A percentile compares a stretch with the other conserved stretches of the same genome.
Conservation (phyloP, 2,797 vertebrate species). For the Anomalospiza imberbis region DNA sequence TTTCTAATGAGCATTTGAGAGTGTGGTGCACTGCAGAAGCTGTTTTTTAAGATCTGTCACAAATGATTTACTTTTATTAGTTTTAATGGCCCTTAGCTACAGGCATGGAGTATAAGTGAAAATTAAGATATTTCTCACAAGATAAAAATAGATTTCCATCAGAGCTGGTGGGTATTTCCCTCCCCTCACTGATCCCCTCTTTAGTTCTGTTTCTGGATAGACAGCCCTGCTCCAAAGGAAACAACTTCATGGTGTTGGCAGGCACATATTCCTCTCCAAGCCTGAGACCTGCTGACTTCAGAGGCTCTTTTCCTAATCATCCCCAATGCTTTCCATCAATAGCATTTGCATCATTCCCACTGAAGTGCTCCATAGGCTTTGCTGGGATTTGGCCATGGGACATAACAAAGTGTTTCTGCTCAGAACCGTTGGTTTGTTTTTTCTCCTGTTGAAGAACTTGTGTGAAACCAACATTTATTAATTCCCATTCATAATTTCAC, state of each 20-base stretch:
- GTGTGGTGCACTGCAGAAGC: constrained; percentile 69
- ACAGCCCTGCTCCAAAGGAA: constrained; percentile 12
- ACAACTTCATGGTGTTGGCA: not conserved
- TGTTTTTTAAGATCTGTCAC: constrained; percentile 79
- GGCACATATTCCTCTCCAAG: not conserved
- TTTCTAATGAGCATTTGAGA: constrained; percentile 75
- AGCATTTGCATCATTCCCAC: not conserved
- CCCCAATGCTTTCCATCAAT: not conserved
- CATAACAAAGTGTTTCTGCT: not conserved
- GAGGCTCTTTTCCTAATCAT: not conserved
- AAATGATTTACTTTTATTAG: constrained; percentile 82
- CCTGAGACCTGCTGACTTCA: not conserved
- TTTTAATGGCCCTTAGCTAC: constrained; percentile 79
- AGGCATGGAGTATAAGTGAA: constrained; percentile 76
- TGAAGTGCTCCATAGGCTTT: not conserved
- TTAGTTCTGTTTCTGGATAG: not conserved
- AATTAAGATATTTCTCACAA: constrained; percentile 80
- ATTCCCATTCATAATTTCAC: not conserved
- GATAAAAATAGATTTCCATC: constrained; percentile 72
- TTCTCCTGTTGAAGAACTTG: not conserved
- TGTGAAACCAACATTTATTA: not conserved
- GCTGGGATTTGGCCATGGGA: not conserved
- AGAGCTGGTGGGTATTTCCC: not conserved
- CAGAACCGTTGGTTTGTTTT: not conserved
- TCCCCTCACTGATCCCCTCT: not conserved